phyloP scores from a whole-genome alignment of 2,113 vertebrate genomes.

The Brachyistius frenatus region DNA sequence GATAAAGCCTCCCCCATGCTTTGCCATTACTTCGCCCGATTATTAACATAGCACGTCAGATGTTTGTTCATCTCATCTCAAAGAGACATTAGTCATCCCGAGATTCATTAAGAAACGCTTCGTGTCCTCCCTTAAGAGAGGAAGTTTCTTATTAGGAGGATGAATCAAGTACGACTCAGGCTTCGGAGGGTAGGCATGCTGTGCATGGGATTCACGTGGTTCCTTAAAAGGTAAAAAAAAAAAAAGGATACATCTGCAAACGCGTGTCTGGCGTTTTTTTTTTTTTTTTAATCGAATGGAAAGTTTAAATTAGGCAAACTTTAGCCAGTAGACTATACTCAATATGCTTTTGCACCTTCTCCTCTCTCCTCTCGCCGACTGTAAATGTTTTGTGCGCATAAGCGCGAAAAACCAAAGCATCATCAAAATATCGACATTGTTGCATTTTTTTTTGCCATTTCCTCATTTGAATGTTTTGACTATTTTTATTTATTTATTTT shows the following conservation, averaged over 20 bases:
- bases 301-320: slow-evolving; percentile 63
- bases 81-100: slow-evolving; percentile 65
- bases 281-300: slow-evolving; percentile 28
- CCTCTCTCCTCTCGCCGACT: not conserved
- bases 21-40: slow-evolving; percentile 61
- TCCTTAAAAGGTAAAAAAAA: slow-evolving; percentile 68
- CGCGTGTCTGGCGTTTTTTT: slow-evolving; percentile 36
- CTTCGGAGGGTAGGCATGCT: slow-evolving; percentile 57
- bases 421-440: slow-evolving; percentile 17
- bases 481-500: not conserved
- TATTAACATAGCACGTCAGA: slow-evolving; percentile 60
- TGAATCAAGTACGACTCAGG: slow-evolving; percentile 74
- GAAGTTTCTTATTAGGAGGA: slow-evolving; percentile 79
- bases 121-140: slow-evolving; percentile 67
- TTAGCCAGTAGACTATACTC: slow-evolving; percentile 1
- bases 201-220: slow-evolving; percentile 50
- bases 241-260: slow-evolving; percentile 51
- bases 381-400: not conserved
- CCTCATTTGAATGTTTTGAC: not conserved
- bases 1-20: slow-evolving; percentile 51
- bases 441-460: slow-evolving; percentile 3
- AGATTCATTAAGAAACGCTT: slow-evolving; percentile 75
- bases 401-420: slow-evolving; percentile 16
- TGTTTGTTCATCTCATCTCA: slow-evolving; percentile 71
- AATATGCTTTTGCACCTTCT: not conserved